A percentile compares a stretch with the other conserved stretches of the same genome.
Conservation (phyloP, 2,888 invertebrate genomes). For the Dryadula phaetusa region DNA sequence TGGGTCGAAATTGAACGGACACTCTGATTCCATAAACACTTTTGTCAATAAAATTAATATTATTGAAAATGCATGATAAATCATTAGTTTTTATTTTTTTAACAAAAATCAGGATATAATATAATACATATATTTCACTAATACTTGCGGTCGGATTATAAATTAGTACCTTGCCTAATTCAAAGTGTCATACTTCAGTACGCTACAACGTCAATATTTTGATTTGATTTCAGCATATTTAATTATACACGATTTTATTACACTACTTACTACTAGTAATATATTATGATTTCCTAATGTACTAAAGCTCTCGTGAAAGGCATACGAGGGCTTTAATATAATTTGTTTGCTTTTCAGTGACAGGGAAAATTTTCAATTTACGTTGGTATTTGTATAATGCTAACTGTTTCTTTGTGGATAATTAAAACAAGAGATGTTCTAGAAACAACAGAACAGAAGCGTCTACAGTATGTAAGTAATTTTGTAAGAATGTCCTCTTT, state of each 20-base stretch:
- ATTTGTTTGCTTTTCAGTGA: conserved; percentile 41
- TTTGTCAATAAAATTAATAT: too few species aligned
- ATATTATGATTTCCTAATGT: not conserved
- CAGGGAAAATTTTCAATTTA: conserved; percentile 48
- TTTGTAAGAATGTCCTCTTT: not conserved
- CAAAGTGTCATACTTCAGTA: not conserved
- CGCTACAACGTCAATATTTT: not conserved
- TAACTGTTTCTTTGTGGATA: conserved; percentile 27
- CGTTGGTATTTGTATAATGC: conserved; percentile 45
- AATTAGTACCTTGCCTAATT: not conserved
- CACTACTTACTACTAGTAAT: not conserved
- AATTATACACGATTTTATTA: too few species aligned
- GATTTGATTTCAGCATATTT: not conserved
- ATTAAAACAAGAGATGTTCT: conserved; percentile 25
- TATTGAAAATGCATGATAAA: too few species aligned
- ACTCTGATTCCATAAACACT: too few species aligned
- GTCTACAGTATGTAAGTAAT: conserved; percentile 11
- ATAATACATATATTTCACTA: too few species aligned
- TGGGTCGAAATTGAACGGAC: too few species aligned
- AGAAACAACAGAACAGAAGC: conserved; percentile 6
- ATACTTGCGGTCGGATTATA: too few species aligned
- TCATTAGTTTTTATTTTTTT: too few species aligned
- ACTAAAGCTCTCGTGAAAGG: conserved; percentile 1
- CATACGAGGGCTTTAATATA: conserved; percentile 33
- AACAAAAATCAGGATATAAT: too few species aligned